Conservation (phyloP, 2,797 vertebrate genomes). For the Diceros bicornis region DNA sequence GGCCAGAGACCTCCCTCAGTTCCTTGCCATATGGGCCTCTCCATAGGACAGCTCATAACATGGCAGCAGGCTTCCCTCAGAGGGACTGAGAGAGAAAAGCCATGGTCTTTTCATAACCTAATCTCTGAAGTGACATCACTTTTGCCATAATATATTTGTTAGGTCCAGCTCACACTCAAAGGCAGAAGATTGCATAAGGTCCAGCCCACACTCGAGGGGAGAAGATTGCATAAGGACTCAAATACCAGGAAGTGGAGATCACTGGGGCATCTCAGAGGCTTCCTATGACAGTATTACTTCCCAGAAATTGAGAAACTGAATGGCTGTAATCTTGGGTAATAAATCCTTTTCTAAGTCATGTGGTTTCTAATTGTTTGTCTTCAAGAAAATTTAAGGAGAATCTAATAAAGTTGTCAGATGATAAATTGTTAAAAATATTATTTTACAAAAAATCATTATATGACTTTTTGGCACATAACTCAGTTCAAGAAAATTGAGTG, state of each 20-base stretch:
- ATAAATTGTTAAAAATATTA: conserved; percentile 25
- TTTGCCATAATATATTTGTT: not conserved
- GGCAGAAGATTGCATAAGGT: not conserved
- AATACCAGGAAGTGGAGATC: not conserved
- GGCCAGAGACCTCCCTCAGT: not conserved
- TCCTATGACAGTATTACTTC: not conserved
- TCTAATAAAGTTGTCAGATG: conserved; percentile 7
- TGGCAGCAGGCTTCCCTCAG: not conserved
- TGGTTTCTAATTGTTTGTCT: not conserved
- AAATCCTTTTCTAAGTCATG: conserved; percentile 11
- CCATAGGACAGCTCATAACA: not conserved
- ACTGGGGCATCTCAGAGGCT: not conserved
- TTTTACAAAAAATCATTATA: conserved; percentile 41
- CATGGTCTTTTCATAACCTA: not conserved
- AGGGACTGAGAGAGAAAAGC: not conserved
- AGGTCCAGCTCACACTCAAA: not conserved
- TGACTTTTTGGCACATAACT: conserved; percentile 19
- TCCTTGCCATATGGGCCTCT: not conserved
- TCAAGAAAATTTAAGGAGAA: not conserved
- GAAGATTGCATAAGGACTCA: not conserved
- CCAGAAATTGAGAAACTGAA: not conserved
- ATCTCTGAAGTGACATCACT: conserved; percentile 12
- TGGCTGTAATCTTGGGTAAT: not conserved
- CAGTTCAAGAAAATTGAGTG: conserved; percentile 19
- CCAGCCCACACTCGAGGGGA: not conserved